Base-by-base conservation (phyloP, 92 coral and sea anemone species). In the Zoanthus sansibaricus region DNA sequence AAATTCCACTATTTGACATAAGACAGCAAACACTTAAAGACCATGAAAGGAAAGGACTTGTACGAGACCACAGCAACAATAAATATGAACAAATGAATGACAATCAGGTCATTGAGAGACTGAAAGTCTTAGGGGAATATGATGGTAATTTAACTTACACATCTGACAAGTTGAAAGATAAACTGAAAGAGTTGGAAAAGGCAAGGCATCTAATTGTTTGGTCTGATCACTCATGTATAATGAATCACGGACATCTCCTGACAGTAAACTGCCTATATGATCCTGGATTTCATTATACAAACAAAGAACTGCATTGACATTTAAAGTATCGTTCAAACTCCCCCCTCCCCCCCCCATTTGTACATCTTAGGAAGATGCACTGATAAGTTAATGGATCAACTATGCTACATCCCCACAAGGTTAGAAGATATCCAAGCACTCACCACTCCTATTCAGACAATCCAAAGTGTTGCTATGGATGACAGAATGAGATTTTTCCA, bases 321-420 rank as follows among this genome's bases (percentile, higher is more conserved):
- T 11, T 86, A 91, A 33, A 33, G 32, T 37, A 37, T 37, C 42
- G 83, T 89, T 25, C 88, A 92, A 66, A 83, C 71, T n/a, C n/a
- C n/a, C n/a, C n/a, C n/a, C n/a, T n/a, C n/a, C n/a, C n/a, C n/a
- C 56, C 94, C 94, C 55, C 25, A 89, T n/a, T 84, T 92, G 9
- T 85, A 92, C 71, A 92, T 92, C 17, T 44, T 92, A 12, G 92
- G 90, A 3, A 87, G 77, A 45, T 84, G 61, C 31, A 74, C 79
- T 67, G 86, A 89, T n/a, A 92, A 64, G 49, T 77, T 88, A 31
- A 88, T 73, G 44, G 94, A 92, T 61, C 90, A 89, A 62, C 72
- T 89, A 64, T 75, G 56, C 15, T 92, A 85, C 72, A 52, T 85
- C n/a, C 87, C 74, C 18, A 75, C 92, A 33, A 56, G 92, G 12